phyloP scores from a whole-genome alignment of 2,888 invertebrate genomes.

The Chaetogeoica ovagalla region DNA sequence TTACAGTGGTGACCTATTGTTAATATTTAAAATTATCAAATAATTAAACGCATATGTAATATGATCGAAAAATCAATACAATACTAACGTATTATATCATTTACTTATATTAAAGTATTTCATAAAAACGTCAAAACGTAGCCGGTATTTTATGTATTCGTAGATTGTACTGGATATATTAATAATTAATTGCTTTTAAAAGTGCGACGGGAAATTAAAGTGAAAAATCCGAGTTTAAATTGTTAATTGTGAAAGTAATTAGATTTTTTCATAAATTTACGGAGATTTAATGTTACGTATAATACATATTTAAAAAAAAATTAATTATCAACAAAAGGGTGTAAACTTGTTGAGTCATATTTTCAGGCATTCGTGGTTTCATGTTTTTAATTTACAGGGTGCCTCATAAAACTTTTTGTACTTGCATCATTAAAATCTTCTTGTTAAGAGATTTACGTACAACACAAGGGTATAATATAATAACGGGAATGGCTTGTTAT shows the following conservation, averaged over 20 bases:
- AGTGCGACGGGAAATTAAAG: not conserved
- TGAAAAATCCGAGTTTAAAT: not conserved
- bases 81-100: too few species aligned
- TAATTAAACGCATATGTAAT: too few species aligned
- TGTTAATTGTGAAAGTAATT: not conserved
- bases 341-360: conserved; percentile 19
- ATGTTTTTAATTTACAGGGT: not conserved
- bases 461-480: not conserved
- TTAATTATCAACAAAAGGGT: not conserved
- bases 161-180: too few species aligned
- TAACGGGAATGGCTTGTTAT: not conserved
- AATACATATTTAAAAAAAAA: not conserved
- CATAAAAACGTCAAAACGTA: too few species aligned
- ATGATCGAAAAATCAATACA: too few species aligned
- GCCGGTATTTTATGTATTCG: too few species aligned
- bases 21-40: too few species aligned
- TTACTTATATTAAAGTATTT: too few species aligned
- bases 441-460: not conserved
- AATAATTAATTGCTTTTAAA: not conserved
- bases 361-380: conserved; percentile 2
- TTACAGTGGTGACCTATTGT: too few species aligned
- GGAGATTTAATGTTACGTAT: not conserved
- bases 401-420: not conserved
- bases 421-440: not conserved
- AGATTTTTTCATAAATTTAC: not conserved